A percentile compares a stretch with the other conserved stretches of the same genome.
Conservation (phyloP, 2,797 vertebrate genomes). For the Mormyrops boulengeri region DNA sequence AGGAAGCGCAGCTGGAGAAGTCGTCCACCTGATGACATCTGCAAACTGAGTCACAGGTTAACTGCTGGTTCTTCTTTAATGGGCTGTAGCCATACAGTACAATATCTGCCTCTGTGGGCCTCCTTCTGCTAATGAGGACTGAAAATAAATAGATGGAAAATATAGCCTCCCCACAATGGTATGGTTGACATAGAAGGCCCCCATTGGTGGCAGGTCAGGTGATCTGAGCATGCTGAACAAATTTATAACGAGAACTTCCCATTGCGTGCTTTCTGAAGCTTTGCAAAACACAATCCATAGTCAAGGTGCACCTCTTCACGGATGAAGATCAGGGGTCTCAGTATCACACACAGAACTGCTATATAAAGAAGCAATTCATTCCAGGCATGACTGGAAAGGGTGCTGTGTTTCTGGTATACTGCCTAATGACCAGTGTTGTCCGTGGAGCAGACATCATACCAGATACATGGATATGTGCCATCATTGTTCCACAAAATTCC, state of each 20-base stretch:
- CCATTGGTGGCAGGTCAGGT: conserved; percentile 35
- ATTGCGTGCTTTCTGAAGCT: conserved; percentile 23
- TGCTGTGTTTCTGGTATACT: background rate
- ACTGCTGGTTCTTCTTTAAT: conserved; percentile 15
- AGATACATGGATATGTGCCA: conserved; percentile 1
- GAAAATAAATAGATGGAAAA: conserved; percentile 45
- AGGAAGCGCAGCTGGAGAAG: conserved; percentile 27
- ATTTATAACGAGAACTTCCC: conserved; percentile 13
- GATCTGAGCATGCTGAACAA: conserved; percentile 28
- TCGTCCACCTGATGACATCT: conserved; percentile 30
- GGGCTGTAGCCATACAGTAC: conserved; percentile 17
- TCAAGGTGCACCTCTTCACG: conserved; percentile 27
- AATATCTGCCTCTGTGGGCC: conserved; percentile 33
- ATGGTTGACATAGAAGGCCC: conserved; percentile 38
- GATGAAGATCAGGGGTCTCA: background rate
- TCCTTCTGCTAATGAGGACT: conserved; percentile 39
- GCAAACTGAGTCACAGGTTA: conserved; percentile 30
- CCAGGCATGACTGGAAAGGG: background rate
- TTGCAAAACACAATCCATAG: conserved; percentile 14
- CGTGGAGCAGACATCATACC: background rate
- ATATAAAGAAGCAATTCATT: conserved; percentile 38
- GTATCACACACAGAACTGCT: conserved; percentile 36
- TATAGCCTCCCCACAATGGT: conserved; percentile 42
- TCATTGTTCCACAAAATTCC: background rate
- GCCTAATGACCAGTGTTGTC: conserved; percentile 4